Evolutionary conservation across 2,113 vertebrate species (phyloP), one percentile per base, ranked within the genome.

Genomic region (Arothron firmamentum): DNA sequence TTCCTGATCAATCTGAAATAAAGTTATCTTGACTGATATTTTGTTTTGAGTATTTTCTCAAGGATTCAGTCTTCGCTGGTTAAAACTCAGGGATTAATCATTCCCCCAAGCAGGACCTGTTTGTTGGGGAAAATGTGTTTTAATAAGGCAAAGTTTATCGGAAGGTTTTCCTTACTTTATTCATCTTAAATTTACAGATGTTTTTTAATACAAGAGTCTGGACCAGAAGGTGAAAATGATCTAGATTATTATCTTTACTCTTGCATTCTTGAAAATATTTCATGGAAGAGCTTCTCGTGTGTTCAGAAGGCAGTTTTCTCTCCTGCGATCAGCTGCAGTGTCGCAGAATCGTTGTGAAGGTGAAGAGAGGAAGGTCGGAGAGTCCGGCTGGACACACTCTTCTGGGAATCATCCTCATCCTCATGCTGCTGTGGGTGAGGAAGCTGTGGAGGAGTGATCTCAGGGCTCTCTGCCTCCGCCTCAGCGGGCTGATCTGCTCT

Each of bases 271-370:
- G 13, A 42, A 42, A 48, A 15, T 11, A 8, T 18, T 4, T 21
- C 8, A 4, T 48, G 28, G 67, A 56, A 17, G 45, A 17, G n/a
- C 45, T 7, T 5, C n/a, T 47, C 6, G 17, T 7, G 13, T 45
- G 15, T 47, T 47, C 82, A 92, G 81, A 91, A 91, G n/a, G 89
- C 88, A 0, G 90, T 90, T 74, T 88, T 92, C 65, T 91, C 89
- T 64, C 88, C 88, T 38, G 77, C 85, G 25, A 91, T 86, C 47
- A 89, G 77, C 70, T 87, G 83, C 6, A 86, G 64, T 4, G 78
- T 80, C 5, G 89, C 72, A 43, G 74, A 77, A 72, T 85, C 88
- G 69, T 80, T 85, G 81, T 89, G 85, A 63, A 86, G 80, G 31
- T 88, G 79, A 41, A 78, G 72, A 34, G 85, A 85, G 0, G 78